Percentiles rank a stretch among this genome's conserved stretches.
Conservation (phyloP, 2,113 vertebrate genomes). For the Antechinus stuartii region DNA sequence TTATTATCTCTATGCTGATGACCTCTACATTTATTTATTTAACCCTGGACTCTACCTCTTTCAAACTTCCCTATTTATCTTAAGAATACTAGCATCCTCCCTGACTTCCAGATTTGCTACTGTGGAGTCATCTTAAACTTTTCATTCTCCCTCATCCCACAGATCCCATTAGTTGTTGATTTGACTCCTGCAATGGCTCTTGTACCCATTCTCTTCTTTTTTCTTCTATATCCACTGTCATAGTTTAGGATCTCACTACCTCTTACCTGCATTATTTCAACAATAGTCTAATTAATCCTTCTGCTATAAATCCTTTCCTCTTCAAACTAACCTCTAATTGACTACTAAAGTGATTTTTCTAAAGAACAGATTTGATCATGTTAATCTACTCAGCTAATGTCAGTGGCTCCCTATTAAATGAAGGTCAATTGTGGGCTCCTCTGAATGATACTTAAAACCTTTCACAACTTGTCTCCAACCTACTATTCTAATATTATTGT, state of each 20-base stretch:
- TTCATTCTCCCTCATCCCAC: not conserved
- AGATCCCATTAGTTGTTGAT: not conserved
- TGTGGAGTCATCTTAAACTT: not conserved
- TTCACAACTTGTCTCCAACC: not conserved
- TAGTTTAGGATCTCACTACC: not conserved
- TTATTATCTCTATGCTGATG: not conserved
- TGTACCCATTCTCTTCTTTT: not conserved
- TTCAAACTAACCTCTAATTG: not conserved
- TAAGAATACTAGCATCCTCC: not conserved
- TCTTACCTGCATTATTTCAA: not conserved
- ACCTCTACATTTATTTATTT: not conserved
- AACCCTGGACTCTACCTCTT: not conserved
- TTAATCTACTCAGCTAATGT: no score
- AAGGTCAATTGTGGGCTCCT: not conserved
- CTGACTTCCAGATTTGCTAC: not conserved
- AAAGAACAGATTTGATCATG: not conserved
- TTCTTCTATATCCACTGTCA: not conserved
- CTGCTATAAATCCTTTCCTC: not conserved
- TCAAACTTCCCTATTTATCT: not conserved
- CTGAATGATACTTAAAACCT: not conserved
- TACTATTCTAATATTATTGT: not conserved
- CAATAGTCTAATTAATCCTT: not conserved
- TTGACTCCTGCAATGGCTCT: not conserved
- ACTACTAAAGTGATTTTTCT: not conserved
- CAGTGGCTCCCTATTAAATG: no score